Evolutionary conservation across 1,140 invertebrate genomes (phyloP).

Genomic region (Camponotus floridanus): DNA sequence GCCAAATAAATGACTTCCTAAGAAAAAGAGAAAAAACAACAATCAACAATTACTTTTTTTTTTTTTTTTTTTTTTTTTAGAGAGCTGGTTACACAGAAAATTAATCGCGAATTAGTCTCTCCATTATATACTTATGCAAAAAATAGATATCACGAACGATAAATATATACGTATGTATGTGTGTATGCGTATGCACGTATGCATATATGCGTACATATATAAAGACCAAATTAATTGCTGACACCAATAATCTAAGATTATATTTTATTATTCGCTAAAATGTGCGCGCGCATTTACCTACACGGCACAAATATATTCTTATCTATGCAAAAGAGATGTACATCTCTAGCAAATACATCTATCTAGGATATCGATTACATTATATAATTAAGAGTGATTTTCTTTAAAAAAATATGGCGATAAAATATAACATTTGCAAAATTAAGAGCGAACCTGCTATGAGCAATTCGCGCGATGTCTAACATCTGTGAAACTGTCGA

Average conservation of each 20-base stretch:
- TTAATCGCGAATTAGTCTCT: slow-evolving; percentile 21
- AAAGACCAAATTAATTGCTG: slow-evolving; percentile 23
- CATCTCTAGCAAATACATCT: slow-evolving; percentile 32
- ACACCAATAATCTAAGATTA: slow-evolving; percentile 17
- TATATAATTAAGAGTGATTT: slow-evolving; percentile 36
- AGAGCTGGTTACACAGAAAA: slow-evolving; percentile 40
- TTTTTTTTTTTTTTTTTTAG: slow-evolving; percentile 33
- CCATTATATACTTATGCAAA: slow-evolving; percentile 34
- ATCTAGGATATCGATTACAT: slow-evolving; percentile 36
- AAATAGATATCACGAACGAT: slow-evolving; percentile 13
- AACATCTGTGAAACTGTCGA: slow-evolving; percentile 9
- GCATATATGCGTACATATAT: not conserved
- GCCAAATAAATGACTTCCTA: slow-evolving; percentile 10
- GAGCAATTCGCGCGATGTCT: slow-evolving; percentile 25
- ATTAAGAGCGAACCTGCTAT: slow-evolving; percentile 10
- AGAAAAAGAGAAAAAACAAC: not conserved
- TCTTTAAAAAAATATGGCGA: slow-evolving; percentile 68
- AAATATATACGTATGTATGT: not conserved
- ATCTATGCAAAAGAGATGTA: slow-evolving; percentile 12
- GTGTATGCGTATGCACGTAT: not conserved
- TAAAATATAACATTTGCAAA: slow-evolving; percentile 50
- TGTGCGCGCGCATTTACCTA: not conserved
- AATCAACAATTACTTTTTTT: slow-evolving; percentile 32
- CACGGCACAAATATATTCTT: slow-evolving; percentile 16
- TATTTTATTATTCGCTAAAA: slow-evolving; percentile 8